A percentile compares a stretch with the other conserved stretches of the same genome.
Evolutionary conservation across 2,888 invertebrate genomes (phyloP).

Genomic region (Hirtodrosophila trivittata): DNA sequence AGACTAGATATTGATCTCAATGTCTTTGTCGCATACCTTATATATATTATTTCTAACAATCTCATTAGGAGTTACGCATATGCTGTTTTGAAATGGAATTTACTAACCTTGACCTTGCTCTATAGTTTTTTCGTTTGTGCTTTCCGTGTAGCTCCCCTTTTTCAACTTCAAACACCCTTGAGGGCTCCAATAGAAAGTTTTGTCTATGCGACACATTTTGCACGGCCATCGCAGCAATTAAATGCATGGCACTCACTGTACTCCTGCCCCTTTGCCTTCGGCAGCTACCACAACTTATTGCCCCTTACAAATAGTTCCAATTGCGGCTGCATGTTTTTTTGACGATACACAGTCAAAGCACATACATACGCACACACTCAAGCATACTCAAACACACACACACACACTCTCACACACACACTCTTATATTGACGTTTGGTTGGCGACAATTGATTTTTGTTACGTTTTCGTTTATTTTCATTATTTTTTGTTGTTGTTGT

Average conservation of each 20-base stretch:
- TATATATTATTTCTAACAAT: too few species aligned
- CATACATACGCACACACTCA: constrained; percentile 22
- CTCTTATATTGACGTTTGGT: constrained; percentile 77
- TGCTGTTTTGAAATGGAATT: too few species aligned
- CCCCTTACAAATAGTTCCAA: constrained; percentile 69
- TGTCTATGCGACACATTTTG: constrained; percentile 47
- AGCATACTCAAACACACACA: constrained; percentile 10
- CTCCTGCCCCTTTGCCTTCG: not conserved
- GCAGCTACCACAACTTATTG: not conserved
- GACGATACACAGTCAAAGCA: constrained; percentile 56
- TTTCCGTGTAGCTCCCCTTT: not conserved
- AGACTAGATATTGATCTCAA: too few species aligned
- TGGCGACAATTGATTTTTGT: constrained; percentile 79
- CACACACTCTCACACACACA: constrained; percentile 33
- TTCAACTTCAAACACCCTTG: not conserved
- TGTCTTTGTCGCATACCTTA: too few species aligned
- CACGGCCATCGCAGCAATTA: constrained; percentile 60
- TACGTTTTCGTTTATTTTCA: constrained; percentile 79
- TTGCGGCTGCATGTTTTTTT: constrained; percentile 72
- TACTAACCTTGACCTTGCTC: too few species aligned
- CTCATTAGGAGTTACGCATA: too few species aligned
- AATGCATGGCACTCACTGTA: constrained; percentile 57
- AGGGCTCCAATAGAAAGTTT: constrained; percentile 28
- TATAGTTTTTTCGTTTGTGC: not conserved
- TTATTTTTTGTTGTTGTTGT: constrained; percentile 49